phyloP scores from a whole-genome alignment of 2,888 invertebrate species.

The Machimus rusticus region DNA sequence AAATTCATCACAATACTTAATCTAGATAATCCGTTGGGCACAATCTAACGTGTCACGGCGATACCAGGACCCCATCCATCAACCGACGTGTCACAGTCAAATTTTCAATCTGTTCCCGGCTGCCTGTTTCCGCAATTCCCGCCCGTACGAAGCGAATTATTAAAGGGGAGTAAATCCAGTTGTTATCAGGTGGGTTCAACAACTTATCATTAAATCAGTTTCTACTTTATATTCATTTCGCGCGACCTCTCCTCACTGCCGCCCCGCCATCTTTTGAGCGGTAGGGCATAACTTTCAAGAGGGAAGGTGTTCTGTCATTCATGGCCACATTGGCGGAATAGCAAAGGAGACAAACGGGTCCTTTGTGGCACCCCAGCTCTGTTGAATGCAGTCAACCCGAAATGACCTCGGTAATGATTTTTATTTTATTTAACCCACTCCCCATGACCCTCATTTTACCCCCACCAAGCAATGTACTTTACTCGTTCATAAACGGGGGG shows the following conservation, averaged over 20 bases:
- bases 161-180: conserved; percentile 32
- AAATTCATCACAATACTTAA: conserved; percentile 37
- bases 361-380: conserved; percentile 1
- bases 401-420: neutral
- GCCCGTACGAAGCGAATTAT: neutral
- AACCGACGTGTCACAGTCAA: conserved; percentile 26
- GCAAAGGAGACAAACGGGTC: neutral
- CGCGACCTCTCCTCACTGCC: neutral
- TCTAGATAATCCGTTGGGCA: conserved; percentile 6
- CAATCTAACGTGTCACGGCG: conserved; percentile 14
- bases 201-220: conserved; percentile 47
- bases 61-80: conserved; percentile 32
- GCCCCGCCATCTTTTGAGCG: neutral
- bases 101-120: conserved; percentile 29
- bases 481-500: neutral
- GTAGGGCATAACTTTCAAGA: conserved; percentile 2
- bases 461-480: neutral
- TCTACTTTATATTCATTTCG: conserved; percentile 33
- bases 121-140: neutral
- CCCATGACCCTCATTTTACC: neutral
- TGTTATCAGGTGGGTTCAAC: conserved; percentile 44
- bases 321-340: neutral
- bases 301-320: neutral
- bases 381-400: conserved; percentile 27
- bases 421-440: neutral